Evolutionary conservation across 2,888 invertebrate species (phyloP), one percentile per base, ranked within the genome.

Genomic region (Onchidella celtica): DNA sequence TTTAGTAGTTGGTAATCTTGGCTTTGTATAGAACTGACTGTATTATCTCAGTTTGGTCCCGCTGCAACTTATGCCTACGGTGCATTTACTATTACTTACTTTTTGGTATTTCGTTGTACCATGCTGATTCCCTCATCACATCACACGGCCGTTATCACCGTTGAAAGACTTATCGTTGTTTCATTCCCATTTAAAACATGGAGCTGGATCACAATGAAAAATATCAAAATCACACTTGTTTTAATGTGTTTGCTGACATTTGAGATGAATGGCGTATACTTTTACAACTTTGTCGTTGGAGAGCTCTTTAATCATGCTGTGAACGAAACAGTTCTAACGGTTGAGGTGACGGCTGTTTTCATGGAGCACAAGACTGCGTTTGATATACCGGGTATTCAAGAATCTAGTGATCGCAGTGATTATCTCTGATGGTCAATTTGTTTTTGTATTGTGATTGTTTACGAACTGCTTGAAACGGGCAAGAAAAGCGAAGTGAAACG

Each of bases 141-240:
- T 6, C 77, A 77, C 40, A n/a, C 68, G 1, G 55, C 34, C 21
- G 17, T 77, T n/a, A 68, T 77, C n/a, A 32, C 78, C n/a, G n/a
- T 70, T 24, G 78, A 70, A 61, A 17, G 78, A 29, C 36, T 61
- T 36, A 57, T 78, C 1, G 78, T 38, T 21, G 78, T 78, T 36
- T 38, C 27, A 29, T 78, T 59, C 17, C 78, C 78, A 0, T 61
- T 78, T 14, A 57, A 59, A n/a, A 70, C 57, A 0, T 34, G 32
- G 1, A 1, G 11, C 2, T 68, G 66, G 68, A 24, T 68, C n/a
- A 68, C 77, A n/a, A 11, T 14, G 29, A n/a, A 34, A n/a, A 29
- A 34, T 2, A 59, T 32, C 14, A 59, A 17, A 21, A 36, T 59
- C n/a, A n/a, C n/a, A n/a, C n/a, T n/a, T n/a, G n/a, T n/a, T n/a